phyloP scores from a whole-genome alignment of 2,113 vertebrate species.

The Polypterus senegalus region DNA sequence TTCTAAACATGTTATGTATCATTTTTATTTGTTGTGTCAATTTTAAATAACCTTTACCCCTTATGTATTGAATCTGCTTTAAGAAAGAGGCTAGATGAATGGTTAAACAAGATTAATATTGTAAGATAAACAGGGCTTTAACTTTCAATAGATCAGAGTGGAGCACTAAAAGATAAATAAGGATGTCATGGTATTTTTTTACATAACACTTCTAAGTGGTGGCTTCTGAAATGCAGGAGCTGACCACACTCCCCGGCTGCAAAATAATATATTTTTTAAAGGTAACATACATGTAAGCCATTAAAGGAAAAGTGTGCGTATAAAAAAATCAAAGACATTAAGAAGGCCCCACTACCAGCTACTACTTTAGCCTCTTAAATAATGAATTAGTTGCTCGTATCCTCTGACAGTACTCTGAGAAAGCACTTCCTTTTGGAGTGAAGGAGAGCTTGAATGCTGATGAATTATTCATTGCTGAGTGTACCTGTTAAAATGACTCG shows the following conservation, averaged over 20 bases:
- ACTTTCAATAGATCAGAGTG: no score
- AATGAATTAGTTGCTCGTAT: slow-evolving; percentile 98
- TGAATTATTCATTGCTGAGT: slow-evolving; percentile 98
- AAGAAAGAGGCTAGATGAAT: no score
- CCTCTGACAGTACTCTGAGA: slow-evolving; percentile 88
- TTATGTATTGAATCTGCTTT: no score
- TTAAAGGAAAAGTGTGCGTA: slow-evolving; percentile 51
- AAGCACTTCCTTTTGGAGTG: slow-evolving; percentile 95
- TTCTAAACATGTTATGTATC: no score
- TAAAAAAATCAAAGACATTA: slow-evolving; percentile 62
- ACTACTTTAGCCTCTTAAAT: slow-evolving; percentile 96
- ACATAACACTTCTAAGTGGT: slow-evolving; percentile 3
- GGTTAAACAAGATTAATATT: no score
- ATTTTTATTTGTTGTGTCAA: no score
- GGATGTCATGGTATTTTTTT: slow-evolving; percentile 5
- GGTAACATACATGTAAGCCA: slow-evolving; percentile 26
- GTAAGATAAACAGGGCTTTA: no score
- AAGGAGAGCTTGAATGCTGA: slow-evolving; percentile 92
- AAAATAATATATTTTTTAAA: slow-evolving; percentile 19
- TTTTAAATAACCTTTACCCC: no score
- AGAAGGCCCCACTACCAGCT: slow-evolving; percentile 43
- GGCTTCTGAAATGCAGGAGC: slow-evolving; percentile 3
- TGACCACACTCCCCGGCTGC: not conserved
- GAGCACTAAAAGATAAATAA: not conserved
- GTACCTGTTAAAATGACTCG: slow-evolving; percentile 93